Base-by-base conservation (phyloP, 2,797 vertebrate species). In the Antennarius maculatus region DNA sequence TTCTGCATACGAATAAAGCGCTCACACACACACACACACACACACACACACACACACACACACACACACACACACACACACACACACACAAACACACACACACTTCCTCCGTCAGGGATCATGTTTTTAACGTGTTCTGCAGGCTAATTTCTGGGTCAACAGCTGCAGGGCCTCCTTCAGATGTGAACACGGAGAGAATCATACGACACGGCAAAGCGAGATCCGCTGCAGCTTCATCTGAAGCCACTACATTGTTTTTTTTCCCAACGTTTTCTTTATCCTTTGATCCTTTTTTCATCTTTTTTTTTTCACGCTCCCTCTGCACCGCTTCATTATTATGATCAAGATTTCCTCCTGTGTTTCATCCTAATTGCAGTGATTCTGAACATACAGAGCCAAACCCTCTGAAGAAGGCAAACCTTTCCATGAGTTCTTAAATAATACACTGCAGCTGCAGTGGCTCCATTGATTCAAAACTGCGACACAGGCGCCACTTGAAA, bases 71-170 rank as follows among this genome's bases (percentile, higher is more conserved):
- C 13, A 54, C 18, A 64, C 18, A 47, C 49, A 57, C 18, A 64
- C 18, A 47, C 28, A 28, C 13, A 54, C 18, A 64, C 18, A 47
- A 17, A 28, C 13, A 54, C 18, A 64, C 18, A 47, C 43, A 69
- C 71, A 34, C 39, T 54, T 49, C 69, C 58, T 67, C 77, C 59
- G 54, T 67, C 69, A 53, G 69, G 67, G 71, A 88, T 82, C 72
- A 79, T 83, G 74, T 81, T 78, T 43, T 46, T 77, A 72, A 67
- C 74, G 65, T 71, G 47, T 74, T 79, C 43, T 69, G 50, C 52
- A 63, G 66, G 66, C 61, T 82, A 85, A 67, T 89, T 85, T 88
- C 71, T 83, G 82, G 82, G 77, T 88, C 81, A 85, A 76, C 76
- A 79, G 82, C 79, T 80, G 70, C 73, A 69, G 66, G 73, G 68